A percentile compares a stretch with the other conserved stretches of the same genome.
These are phyloP conservation scores for Stegana nigrithorax DNA, from an alignment of 2,888 invertebrate genomes.

Conservation along the genomic window DNA sequence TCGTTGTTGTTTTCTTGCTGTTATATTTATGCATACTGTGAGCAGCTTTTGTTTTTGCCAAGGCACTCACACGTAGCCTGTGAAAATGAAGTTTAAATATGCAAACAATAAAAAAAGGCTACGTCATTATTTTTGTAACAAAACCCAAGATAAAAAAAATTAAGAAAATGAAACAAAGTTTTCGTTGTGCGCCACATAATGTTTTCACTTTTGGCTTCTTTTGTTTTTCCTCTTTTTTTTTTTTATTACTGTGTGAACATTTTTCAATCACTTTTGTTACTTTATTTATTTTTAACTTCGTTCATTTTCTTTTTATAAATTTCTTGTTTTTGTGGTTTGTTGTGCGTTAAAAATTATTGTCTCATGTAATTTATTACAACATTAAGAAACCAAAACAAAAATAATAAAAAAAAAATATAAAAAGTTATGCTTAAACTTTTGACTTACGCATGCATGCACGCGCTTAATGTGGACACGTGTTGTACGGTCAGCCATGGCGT, in stretches of 20 bases:
- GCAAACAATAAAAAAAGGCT: neutral
- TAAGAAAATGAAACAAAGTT: no score
- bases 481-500: no score
- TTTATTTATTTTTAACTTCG: no score
- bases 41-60: neutral
- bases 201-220: neutral
- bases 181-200: no score
- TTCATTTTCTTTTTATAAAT: neutral
- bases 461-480: no score
- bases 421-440: constrained; percentile 1
- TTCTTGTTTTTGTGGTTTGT: neutral
- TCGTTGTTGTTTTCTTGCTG: neutral
- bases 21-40: neutral
- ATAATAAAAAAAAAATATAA: no score
- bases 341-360: neutral
- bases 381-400: no score
- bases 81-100: neutral
- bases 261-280: constrained; percentile 7
- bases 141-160: constrained; percentile 14
- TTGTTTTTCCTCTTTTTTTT: neutral
- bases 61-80: no score
- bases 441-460: no score
- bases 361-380: constrained; percentile 6
- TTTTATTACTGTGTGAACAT: neutral
- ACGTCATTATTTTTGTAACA: constrained; percentile 6